Evolutionary conservation across 2,888 invertebrate species (phyloP), one percentile per base, ranked within the genome.

Genomic region (Rhodophaea formosa): DNA sequence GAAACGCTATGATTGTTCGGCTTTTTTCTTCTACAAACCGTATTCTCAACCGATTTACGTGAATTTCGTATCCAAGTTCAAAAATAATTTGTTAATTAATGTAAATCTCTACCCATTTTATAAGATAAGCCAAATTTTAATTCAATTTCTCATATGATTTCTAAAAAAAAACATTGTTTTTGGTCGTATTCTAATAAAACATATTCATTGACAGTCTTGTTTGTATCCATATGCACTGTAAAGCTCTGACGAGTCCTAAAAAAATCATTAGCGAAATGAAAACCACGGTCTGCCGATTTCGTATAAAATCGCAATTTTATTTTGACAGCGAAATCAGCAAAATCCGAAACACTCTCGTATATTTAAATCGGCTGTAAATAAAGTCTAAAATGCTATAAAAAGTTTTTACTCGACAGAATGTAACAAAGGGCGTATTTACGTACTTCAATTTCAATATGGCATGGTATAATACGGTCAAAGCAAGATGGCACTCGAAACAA

Each of bases 381-480:
- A 62, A 64, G 59, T 61, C 53, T 57, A 58, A 51, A 61, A 58
- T 59, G 57, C 51, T 58, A 58, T 30, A 58, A 62, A 64, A 64
- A 55, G 49, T 56, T 60, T 59, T 59, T 56, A 58, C 55, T 55
- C 66, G 64, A 62, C 66, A 63, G 63, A 62, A 61, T 47, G 62
- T 59, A 69, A 74, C 76, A 77, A 75, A 77, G 73, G 70, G 75
- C 62, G 68, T 74, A 23, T 5, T 12, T 39, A n/a, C 39, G 39
- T 39, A 81, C 86, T 87, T 77, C 74, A 82, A 81, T 80, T 81
- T 85, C 86, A 86, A 84, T 84, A 84, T 74, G 80, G 77, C 82
- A 82, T 84, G 79, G 79, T 77, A 80, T 75, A 80, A 85, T 73
- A 82, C 78, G 82, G 88, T 87, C 89, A 89, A 89, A 89, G 90